Percentiles rank a stretch among this genome's conserved stretches.
Conservation (phyloP, 2,888 invertebrate genomes). For the Phania funesta region DNA sequence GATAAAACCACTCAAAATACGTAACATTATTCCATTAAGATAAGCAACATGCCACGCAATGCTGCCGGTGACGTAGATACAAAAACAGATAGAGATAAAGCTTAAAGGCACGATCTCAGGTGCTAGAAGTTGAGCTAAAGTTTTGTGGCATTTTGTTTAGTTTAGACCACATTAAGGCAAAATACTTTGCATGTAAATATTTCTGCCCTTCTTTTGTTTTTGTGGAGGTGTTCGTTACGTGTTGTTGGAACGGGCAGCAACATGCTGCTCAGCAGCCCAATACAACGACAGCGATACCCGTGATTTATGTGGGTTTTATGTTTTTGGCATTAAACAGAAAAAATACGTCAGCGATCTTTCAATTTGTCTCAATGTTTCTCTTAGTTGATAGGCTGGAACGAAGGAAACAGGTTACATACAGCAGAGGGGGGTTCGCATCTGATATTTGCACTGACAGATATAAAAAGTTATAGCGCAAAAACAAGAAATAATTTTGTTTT, state of each 20-base stretch:
- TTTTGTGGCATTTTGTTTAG: conserved; percentile 3
- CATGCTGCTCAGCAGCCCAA: not conserved
- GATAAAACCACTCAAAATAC: conserved; percentile 46
- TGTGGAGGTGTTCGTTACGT: not conserved
- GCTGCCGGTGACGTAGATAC: not conserved
- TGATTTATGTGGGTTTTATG: conserved; percentile 56
- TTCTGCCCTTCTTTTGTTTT: not conserved
- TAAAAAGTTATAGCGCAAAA: not conserved
- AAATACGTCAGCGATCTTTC: conserved; percentile 36
- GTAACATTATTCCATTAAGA: conserved; percentile 48
- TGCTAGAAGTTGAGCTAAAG: not conserved
- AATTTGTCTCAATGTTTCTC: conserved; percentile 3
- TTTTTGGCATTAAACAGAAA: conserved; percentile 26
- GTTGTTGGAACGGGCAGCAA: not conserved
- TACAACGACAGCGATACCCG: not conserved
- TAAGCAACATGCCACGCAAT: conserved; percentile 43
- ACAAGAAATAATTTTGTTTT: not conserved
- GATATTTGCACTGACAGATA: not conserved
- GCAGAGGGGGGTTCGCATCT: not conserved
- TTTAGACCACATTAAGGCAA: conserved; percentile 14
- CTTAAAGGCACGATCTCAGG: not conserved
- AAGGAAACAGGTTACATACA: conserved; percentile 27
- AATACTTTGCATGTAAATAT: conserved; percentile 31
- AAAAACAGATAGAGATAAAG: not conserved
- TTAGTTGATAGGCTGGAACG: not conserved